Conservation (phyloP, 1,140 invertebrate species). For the Marisa cornuarietis region DNA sequence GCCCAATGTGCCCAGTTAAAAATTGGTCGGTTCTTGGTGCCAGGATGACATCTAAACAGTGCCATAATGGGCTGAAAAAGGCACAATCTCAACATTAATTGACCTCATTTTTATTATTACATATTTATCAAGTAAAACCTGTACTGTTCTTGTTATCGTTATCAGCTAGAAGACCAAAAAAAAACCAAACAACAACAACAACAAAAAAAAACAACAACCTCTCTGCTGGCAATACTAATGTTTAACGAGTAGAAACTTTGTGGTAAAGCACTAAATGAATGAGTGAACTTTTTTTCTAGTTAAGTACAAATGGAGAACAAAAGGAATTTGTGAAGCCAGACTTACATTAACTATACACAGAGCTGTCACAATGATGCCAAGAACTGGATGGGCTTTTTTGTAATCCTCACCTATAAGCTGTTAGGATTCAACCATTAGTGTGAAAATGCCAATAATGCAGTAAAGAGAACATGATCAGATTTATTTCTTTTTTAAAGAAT, state of each 20-base stretch:
- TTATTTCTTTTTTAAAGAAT: neutral
- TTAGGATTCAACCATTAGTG: conserved; percentile 2
- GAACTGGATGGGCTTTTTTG: conserved; percentile 54
- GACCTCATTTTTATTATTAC: neutral
- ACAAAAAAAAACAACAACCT: too few species aligned
- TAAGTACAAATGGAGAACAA: neutral
- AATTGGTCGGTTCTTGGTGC: conserved; percentile 78
- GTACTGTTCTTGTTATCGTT: too few species aligned
- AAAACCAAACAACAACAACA: too few species aligned
- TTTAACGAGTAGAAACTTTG: too few species aligned
- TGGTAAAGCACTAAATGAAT: neutral
- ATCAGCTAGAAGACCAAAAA: too few species aligned
- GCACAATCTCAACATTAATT: neutral
- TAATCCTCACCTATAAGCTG: conserved; percentile 44
- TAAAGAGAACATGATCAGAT: neutral
- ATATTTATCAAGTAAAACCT: too few species aligned
- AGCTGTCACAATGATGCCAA: conserved; percentile 59
- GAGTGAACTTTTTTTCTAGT: neutral
- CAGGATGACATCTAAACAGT: conserved; percentile 85
- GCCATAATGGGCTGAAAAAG: conserved; percentile 87
- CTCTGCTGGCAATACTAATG: neutral
- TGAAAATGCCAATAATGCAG: neutral
- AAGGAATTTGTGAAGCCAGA: neutral
- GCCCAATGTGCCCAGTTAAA: conserved; percentile 97
- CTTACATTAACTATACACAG: conserved; percentile 60